Evolutionary conservation across 2,113 vertebrate species (phyloP), one percentile per base, ranked within the genome.

Genomic region (Nothoprocta pentlandii): DNA sequence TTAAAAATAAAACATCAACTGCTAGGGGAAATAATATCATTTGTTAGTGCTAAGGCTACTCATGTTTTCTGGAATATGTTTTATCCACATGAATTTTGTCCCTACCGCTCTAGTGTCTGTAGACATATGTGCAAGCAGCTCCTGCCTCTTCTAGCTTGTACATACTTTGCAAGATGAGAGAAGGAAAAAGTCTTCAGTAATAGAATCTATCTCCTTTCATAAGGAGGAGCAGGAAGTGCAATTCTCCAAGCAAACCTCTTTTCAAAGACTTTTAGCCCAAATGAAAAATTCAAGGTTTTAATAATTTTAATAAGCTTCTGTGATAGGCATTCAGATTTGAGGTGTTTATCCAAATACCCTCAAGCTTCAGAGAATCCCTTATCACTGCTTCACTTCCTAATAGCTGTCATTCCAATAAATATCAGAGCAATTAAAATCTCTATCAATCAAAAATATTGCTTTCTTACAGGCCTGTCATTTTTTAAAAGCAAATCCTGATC

Each of bases 401-500:
- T 94, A 95, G 74, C 71, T 95, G 88, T 93, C 96, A 96, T 97
- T 95, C 93, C 94, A 92, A 91, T 96, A 96, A 97, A 96, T 95
- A 95, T 80, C 85, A 94, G 78, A 96, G 85, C 96, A 93, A 91
- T 93, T 80, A 85, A 83, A 95, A 94, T 92, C 87, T 91, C 77
- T 84, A 79, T 53, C 88, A 83, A 41, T 95, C 95, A 95, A 93
- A 96, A 74, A 87, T 96, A 96, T 92, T 93, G 89, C 93, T 90
- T 95, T 91, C 96, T 92, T 85, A 62, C 85, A 92, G 94, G 90
- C 93, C 93, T 89, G 80, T 96, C 94, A 94, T 97, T 95, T 97
- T 97, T 94, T 85, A 94, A 97, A 97, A 97, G 97, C 97, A 97
- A 97, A 97, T 96, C 81, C 95, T 96, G 94, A 97, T 97, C 91